These are phyloP conservation scores for Dasypus novemcinctus DNA, from an alignment of 2,113 vertebrate genomes.

Conservation along the genomic window DNA sequence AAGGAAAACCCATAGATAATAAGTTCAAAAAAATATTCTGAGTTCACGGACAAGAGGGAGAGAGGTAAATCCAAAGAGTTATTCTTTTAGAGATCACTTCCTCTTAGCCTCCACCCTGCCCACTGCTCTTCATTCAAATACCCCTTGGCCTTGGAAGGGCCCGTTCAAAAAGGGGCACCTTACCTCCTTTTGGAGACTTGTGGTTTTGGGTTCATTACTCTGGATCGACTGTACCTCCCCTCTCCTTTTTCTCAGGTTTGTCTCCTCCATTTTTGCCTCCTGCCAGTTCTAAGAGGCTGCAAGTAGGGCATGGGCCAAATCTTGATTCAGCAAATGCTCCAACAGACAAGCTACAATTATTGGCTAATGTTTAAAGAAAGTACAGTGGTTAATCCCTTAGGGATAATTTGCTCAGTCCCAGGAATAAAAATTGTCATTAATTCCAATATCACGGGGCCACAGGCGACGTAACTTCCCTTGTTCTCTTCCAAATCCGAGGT, in stretches of 20 bases:
- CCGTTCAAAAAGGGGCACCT: not conserved
- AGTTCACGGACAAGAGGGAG: not conserved
- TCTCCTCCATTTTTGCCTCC: slow-evolving; percentile 76
- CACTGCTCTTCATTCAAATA: not conserved
- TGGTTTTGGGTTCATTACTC: slow-evolving; percentile 67
- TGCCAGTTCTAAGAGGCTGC: slow-evolving; percentile 17
- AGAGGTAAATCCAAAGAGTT: not conserved
- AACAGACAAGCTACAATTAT: not conserved
- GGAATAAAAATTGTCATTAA: fast-evolving
- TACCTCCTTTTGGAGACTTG: slow-evolving; percentile 84
- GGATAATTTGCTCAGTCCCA: not conserved
- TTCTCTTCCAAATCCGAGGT: not conserved
- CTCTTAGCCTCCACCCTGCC: not conserved
- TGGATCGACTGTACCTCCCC: slow-evolving; percentile 69
- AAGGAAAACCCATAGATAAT: fast-evolving
- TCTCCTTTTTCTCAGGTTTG: slow-evolving; percentile 70
- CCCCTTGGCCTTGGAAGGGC: not conserved
- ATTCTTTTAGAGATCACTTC: not conserved
- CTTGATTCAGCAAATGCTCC: not conserved
- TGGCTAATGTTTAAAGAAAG: not conserved
- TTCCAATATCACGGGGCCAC: fast-evolving
- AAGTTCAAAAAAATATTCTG: not conserved
- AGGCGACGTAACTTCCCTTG: not conserved
- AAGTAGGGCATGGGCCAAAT: not conserved
- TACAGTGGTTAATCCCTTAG: fast-evolving